Base-by-base conservation (phyloP, 2,888 invertebrate species). In the Coelopa pilipes region DNA sequence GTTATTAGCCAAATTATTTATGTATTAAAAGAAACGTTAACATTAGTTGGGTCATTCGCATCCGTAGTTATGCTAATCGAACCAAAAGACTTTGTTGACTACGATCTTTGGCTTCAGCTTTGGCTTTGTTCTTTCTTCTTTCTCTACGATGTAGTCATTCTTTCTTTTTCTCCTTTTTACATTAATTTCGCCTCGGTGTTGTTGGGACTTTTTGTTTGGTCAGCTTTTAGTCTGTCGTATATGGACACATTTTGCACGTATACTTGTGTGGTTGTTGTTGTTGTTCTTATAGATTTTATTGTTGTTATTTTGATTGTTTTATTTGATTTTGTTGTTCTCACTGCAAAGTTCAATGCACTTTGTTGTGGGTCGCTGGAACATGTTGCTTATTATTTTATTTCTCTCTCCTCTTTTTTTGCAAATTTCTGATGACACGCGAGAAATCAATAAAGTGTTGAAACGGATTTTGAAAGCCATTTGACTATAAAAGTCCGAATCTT, bases 41-140 rank as follows among this genome's bases (percentile, higher is more conserved):
- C 34, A 34, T 34, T 62, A 34, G 63, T 46, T 63, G 63, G 45
- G 24, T 63, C 63, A 63, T 46, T 63, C 34, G 63, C 63, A 63
- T 49, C 19, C 15, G 66, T 66, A 66, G 47, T 66, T 49, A 66
- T 66, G 49, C 34, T 66, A 66, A 66, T 66, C 50, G 24, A 66
- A 66, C n/a, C 49, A 19, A 11, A 66, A 66, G 21, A 21, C 49
- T 66, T 49, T 60, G 19, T 24, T 34, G 19, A 19, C 21, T 21
- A 57, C 63, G 24, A 15, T 17, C 34, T 63, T 46, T 45, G 57
- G 57, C 11, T 21, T 19, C 21, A 11, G 17, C 11, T 19, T n/a
- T 9, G n/a, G 17, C 19, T 57, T 11, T 3, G 57, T 63, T 24
- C 15, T 9, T 62, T 62, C 34, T 62, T 65, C 11, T 47, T 66